Evolutionary conservation across 1,140 invertebrate genomes (phyloP).

Genomic region (Lamellibrachia luymesi): DNA sequence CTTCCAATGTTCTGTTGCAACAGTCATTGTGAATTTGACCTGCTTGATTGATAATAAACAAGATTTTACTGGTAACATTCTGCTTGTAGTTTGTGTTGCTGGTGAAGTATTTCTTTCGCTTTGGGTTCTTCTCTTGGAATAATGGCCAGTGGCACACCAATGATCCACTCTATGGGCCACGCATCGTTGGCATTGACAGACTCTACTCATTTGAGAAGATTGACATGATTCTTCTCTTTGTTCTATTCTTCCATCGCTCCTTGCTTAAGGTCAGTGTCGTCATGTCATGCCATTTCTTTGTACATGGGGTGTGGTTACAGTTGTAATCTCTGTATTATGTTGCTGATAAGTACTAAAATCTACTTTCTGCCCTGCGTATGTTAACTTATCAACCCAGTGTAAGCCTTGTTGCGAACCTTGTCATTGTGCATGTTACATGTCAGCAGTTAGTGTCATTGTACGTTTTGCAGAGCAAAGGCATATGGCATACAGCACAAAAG

Average conservation of each 20-base stretch:
- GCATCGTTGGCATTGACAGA: conserved; percentile 88
- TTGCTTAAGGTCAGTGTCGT: conserved; percentile 58
- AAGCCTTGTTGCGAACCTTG: no score
- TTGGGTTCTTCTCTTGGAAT: conserved; percentile 74
- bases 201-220: conserved; percentile 80
- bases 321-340: no score
- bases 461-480: neutral
- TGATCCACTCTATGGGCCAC: conserved; percentile 73
- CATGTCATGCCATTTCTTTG: neutral
- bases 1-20: no score
- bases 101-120: conserved; percentile 96
- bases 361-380: no score
- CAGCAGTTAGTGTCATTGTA: neutral
- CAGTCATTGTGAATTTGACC: no score
- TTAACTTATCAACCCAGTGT: no score
- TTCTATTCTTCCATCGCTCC: conserved; percentile 94
- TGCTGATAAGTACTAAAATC: no score
- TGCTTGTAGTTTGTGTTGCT: conserved; percentile 81
- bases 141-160: conserved; percentile 32
- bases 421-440: no score
- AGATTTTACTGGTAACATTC: neutral
- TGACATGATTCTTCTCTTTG: conserved; percentile 84
- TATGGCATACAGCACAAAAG: neutral
- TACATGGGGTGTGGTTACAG: neutral
- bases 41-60: no score